A percentile compares a stretch with the other conserved stretches of the same genome.
Evolutionary conservation across 2,888 invertebrate genomes (phyloP).

Genomic region (Andrena marginata): DNA sequence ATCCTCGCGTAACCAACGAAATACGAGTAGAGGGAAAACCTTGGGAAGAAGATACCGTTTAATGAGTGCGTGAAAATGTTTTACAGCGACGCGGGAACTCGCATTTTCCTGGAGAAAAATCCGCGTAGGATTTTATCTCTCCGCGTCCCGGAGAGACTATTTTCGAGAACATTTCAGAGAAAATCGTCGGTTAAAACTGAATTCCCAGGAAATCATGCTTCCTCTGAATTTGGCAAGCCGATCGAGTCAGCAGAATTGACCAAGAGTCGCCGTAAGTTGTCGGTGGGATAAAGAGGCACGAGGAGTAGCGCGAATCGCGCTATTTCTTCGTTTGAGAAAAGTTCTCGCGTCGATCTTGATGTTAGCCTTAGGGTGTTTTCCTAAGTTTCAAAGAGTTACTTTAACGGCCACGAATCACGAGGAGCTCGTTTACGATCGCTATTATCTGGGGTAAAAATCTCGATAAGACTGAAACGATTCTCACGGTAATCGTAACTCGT

Average conservation of each 20-base stretch:
- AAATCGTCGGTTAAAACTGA: too few species aligned
- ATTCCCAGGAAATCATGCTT: too few species aligned
- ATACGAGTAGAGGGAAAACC: background rate
- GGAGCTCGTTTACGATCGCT: background rate
- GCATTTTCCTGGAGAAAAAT: background rate
- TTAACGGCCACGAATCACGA: conserved; percentile 31
- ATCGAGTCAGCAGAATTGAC: background rate
- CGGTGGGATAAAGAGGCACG: background rate
- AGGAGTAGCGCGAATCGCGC: background rate
- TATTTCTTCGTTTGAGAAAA: conserved; percentile 10
- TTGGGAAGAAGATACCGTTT: background rate
- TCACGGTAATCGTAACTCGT: too few species aligned
- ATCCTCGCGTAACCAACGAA: background rate
- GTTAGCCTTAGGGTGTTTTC: conserved; percentile 8
- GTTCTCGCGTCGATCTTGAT: conserved; percentile 5
- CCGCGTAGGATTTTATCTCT: too few species aligned
- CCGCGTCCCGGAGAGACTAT: too few species aligned
- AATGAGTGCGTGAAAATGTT: conserved; percentile 25
- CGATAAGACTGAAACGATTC: background rate
- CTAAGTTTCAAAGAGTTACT: background rate
- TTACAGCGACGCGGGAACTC: background rate
- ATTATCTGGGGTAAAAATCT: conserved; percentile 22
- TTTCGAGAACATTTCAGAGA: too few species aligned
- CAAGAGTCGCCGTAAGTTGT: background rate
- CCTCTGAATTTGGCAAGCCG: too few species aligned